Conservation (phyloP, 2,113 vertebrate genomes). For the Brachyistius frenatus region DNA sequence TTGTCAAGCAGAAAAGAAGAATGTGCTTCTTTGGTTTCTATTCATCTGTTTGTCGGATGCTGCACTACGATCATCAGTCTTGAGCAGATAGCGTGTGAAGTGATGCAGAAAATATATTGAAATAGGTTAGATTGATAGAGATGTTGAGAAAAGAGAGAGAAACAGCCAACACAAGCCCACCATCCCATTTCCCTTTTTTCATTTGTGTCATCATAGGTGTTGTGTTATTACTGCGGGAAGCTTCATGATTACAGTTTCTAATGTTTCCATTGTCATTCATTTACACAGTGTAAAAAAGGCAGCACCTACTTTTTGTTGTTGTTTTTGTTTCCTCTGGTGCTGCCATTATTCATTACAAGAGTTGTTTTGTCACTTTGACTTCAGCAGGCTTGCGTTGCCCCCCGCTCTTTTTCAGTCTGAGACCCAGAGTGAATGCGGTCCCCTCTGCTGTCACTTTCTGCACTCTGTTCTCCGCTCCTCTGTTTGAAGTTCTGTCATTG, state of each 20-base stretch:
- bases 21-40: slow-evolving; percentile 50
- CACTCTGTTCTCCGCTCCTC: slow-evolving; percentile 46
- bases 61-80: slow-evolving; percentile 60
- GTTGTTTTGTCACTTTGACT: slow-evolving; percentile 41
- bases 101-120: slow-evolving; percentile 73
- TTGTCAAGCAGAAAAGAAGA: slow-evolving; percentile 63
- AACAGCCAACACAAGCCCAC: slow-evolving; percentile 16
- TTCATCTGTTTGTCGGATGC: slow-evolving; percentile 66
- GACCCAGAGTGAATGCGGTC: slow-evolving; percentile 41
- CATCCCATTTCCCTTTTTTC: slow-evolving; percentile 31
- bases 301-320: slow-evolving; percentile 10
- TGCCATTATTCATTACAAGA: slow-evolving; percentile 57
- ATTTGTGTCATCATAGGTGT: slow-evolving; percentile 48
- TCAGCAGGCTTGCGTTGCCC: neutral
- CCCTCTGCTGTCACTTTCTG: slow-evolving; percentile 69
- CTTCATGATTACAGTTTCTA: slow-evolving; percentile 37
- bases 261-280: slow-evolving; percentile 36
- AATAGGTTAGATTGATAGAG: slow-evolving; percentile 67
- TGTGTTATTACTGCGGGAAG: slow-evolving; percentile 26
- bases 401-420: slow-evolving; percentile 33
- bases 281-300: neutral
- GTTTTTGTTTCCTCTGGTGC: slow-evolving; percentile 32
- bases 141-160: slow-evolving; percentile 36
- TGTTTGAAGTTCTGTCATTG: slow-evolving; percentile 74
- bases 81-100: slow-evolving; percentile 55